Evolutionary conservation across 2,113 vertebrate species (phyloP), one percentile per base, ranked within the genome.

Genomic region (Entosphenus tridentatus): DNA sequence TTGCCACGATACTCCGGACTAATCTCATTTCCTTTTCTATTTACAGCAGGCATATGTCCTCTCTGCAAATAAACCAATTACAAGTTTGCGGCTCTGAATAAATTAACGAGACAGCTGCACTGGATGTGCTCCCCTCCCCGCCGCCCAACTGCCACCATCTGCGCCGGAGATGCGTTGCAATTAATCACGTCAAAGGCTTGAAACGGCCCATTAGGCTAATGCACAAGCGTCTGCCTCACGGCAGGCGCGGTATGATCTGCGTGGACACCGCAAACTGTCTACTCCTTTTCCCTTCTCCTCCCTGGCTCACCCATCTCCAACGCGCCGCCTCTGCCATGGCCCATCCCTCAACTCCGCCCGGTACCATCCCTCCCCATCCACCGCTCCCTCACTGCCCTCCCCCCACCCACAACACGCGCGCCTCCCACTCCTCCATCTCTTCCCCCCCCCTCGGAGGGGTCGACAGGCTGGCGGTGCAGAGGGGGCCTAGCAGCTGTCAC

Each of bases 161-260:
- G 62, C 10, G 62, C 62, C 62, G n/a, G 62, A 21, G 62, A 65
- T 21, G 10, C 21, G 21, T 39, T 21, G 62, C 62, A 65, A 65
- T 65, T 65, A 65, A 65, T 65, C 62, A 65, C 62, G 62, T 21
- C n/a, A 21, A 11, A 21, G n/a, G 62, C 62, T 65, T n/a, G 62
- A 65, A 65, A 65, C 62, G 62, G 62, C 62, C 62, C 62, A 65
- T 65, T 65, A 65, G 62, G n/a, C 62, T 65, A 65, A 65, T 65
- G 62, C n/a, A 65, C n/a, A 11, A 65, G 62, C 62, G 62, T 9
- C n/a, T 21, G n/a, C 62, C n/a, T n/a, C 62, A 16, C 62, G 62
- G 62, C 21, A 65, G 8, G 21, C 39, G 8, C 62, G 10, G 62
- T 21, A n/a, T 21, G 10, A 21, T 65, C 10, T 21, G n/a, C 62